A percentile compares a stretch with the other conserved stretches of the same genome.
phyloP scores from a whole-genome alignment of 37 sponge, comb jelly and placozoan genomes.

The Petrosia ficiformis region DNA sequence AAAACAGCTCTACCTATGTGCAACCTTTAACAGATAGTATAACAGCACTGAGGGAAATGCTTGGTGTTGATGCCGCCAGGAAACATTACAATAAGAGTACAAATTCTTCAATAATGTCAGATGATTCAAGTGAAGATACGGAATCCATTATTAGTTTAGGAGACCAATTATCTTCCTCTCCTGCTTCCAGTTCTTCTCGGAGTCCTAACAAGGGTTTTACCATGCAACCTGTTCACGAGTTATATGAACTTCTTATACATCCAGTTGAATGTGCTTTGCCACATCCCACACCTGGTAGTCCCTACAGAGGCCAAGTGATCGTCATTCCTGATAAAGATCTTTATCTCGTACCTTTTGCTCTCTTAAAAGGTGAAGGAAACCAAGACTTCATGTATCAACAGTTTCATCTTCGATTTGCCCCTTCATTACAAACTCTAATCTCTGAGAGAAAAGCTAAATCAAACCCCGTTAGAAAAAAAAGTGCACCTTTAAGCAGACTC shows the following conservation, averaged over 20 bases:
- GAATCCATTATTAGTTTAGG: conserved; percentile 39
- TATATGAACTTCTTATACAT: conserved; percentile 81
- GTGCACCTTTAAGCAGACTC: neutral
- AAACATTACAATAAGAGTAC: conserved; percentile 35
- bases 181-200: neutral
- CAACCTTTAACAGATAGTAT: conserved; percentile 68
- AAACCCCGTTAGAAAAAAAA: neutral
- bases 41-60: conserved; percentile 53
- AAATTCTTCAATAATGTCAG: conserved; percentile 56
- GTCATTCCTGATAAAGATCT: conserved; percentile 88
- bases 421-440: conserved; percentile 63
- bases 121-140: conserved; percentile 58
- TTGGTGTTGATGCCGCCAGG: conserved; percentile 69
- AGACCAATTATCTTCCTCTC: neutral
- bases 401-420: conserved; percentile 60
- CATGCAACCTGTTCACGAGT: conserved; percentile 73
- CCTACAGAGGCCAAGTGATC: conserved; percentile 31
- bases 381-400: conserved; percentile 66
- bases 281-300: conserved; percentile 24
- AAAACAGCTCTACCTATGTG: conserved; percentile 52
- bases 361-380: conserved; percentile 57
- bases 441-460: neutral
- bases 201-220: conserved; percentile 31
- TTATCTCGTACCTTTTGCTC: conserved; percentile 85
- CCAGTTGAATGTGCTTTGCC: conserved; percentile 84